Base-by-base conservation (phyloP, 2,888 invertebrate species). In the Pemphredon lugubris region DNA sequence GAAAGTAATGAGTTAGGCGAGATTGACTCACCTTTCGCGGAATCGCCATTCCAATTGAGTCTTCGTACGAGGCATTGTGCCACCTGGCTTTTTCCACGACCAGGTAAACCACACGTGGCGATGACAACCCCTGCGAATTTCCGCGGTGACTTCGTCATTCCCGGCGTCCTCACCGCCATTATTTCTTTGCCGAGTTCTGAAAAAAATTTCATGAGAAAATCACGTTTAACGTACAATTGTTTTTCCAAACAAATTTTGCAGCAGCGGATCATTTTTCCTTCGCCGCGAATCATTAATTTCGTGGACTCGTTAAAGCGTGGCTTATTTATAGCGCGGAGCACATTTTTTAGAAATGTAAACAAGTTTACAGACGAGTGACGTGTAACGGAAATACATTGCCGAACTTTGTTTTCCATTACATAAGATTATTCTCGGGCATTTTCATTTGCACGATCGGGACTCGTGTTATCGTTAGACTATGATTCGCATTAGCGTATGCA, bases 81-180 rank as follows among this genome's bases (percentile, higher is more conserved):
- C 65, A 98, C 93, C 88, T 96, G 95, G 55, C 97, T 97, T 91
- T 98, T 98, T 70, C 98, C 98, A 23, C 97, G 92, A 14, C 97
- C 98, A 0, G 98, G 98, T 67, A 97, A 91, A 14, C 98, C 98
- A 34, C 97, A 97, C 91, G 96, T 94, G 30, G 95, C 96, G 78
- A 98, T 95, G 65, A 98, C 93, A 72, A 96, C 92, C 1, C 96
- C 96, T 20, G 93, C 91, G 82, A 92, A 92, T 83, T 92, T 92
- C 9, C 91, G 90, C 64, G 91, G 88, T 32, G 90, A 82, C 47
- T 88, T 89, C 23, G 83, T 75, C 6, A 76, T 90, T 55, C 91
- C 92, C 77, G 91, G 90, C 66, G 90, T 90, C 83, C 92, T 90
- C 60, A 91, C 90, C 40, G 54, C 75, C 21, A 81, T 75, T 57